Evolutionary conservation across 1,140 invertebrate genomes (phyloP).

Genomic region (Drosophila obscura): DNA sequence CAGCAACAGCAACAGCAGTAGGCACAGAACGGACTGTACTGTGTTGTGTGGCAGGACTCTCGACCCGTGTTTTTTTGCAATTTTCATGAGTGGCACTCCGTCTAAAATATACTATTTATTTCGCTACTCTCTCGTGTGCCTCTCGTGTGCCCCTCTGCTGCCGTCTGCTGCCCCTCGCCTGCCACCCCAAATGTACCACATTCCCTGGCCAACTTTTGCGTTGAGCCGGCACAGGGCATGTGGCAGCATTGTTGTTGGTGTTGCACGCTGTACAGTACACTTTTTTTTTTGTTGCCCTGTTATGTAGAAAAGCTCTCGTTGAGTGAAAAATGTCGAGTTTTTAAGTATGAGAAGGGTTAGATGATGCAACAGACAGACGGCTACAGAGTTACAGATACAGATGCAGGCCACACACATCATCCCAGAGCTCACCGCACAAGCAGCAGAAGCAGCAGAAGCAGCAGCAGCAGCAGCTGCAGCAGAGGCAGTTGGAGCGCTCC

Average conservation of each 20-base stretch:
- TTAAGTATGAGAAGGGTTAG: constrained; percentile 70
- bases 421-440: constrained; percentile 36
- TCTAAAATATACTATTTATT: constrained; percentile 81
- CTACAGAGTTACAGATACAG: constrained; percentile 15
- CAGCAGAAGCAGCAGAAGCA: not conserved
- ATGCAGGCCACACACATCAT: constrained; percentile 13
- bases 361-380: constrained; percentile 47
- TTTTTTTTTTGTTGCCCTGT: constrained; percentile 64
- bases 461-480: constrained; percentile 14
- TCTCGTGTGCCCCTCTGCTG: too few species aligned
- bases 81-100: constrained; percentile 80
- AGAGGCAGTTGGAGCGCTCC: constrained; percentile 29
- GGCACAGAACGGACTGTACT: constrained; percentile 40
- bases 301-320: constrained; percentile 73
- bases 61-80: constrained; percentile 73
- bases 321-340: constrained; percentile 79
- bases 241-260: constrained; percentile 62
- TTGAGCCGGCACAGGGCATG: constrained; percentile 53
- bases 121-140: constrained; percentile 55
- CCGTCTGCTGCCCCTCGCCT: too few species aligned
- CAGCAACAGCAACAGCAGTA: constrained; percentile 33
- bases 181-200: constrained; percentile 72
- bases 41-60: constrained; percentile 30
- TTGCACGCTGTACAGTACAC: constrained; percentile 62
- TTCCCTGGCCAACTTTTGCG: constrained; percentile 74